phyloP scores from a whole-genome alignment of 2,888 invertebrate species.

The Agonopterix arenella region DNA sequence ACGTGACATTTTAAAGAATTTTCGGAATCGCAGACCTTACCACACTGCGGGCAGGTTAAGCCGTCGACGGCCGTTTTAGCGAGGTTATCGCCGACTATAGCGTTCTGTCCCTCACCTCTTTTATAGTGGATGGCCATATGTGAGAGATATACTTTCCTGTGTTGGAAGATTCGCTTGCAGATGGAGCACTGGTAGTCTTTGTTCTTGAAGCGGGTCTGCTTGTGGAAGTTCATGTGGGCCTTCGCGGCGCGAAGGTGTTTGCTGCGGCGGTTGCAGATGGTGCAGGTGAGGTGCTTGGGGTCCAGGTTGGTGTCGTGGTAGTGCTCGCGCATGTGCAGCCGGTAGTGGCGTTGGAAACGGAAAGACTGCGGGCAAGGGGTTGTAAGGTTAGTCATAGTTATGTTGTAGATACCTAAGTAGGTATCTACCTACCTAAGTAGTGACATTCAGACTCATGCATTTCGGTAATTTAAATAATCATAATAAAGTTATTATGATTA shows the following conservation, averaged over 20 bases:
- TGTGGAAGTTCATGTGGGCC: slow-evolving; percentile 67
- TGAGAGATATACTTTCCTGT: slow-evolving; percentile 57
- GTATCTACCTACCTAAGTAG: too few relatives aligned
- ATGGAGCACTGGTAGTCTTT: slow-evolving; percentile 70
- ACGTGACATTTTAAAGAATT: slow-evolving; percentile 60
- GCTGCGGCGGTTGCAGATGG: slow-evolving; percentile 60
- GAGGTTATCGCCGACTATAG: slow-evolving; percentile 41
- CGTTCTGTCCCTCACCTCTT: slow-evolving; percentile 59
- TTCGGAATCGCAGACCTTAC: slow-evolving; percentile 62
- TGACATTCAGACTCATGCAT: too few relatives aligned
- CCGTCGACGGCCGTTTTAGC: slow-evolving; percentile 38
- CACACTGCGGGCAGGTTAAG: slow-evolving; percentile 63
- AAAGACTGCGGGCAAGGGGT: slow-evolving; percentile 41
- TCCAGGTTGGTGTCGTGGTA: slow-evolving; percentile 57
- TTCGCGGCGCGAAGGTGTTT: slow-evolving; percentile 68
- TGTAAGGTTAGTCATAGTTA: too few relatives aligned
- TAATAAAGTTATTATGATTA: too few relatives aligned
- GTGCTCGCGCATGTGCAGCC: slow-evolving; percentile 64
- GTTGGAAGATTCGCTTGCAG: slow-evolving; percentile 64
- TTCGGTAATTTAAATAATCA: too few relatives aligned
- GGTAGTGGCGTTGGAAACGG: slow-evolving; percentile 62
- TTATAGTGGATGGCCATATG: slow-evolving; percentile 70
- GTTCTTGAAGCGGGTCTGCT: slow-evolving; percentile 64
- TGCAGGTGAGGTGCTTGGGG: slow-evolving; percentile 55
- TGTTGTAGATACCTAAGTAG: too few relatives aligned